Evolutionary conservation across 2,797 vertebrate genomes (phyloP).

Genomic region (Enteromius fasciolatus): DNA sequence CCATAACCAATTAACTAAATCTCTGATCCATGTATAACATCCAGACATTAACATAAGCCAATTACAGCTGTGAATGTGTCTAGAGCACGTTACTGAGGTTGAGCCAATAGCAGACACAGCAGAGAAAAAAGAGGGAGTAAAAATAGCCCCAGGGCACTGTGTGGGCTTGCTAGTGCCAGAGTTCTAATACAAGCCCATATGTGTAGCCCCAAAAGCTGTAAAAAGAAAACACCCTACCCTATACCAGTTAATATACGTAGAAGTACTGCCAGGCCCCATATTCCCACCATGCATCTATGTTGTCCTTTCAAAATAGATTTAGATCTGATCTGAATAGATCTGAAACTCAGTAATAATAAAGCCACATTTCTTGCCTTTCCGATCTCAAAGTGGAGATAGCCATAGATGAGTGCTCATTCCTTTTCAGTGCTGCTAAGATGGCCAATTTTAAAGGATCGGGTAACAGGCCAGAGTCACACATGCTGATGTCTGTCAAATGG

Average conservation of each 20-base stretch:
- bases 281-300: background rate
- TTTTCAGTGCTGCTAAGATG: slow-evolving; percentile 84
- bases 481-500: slow-evolving; percentile 95
- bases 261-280: background rate
- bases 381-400: slow-evolving; percentile 79
- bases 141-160: slow-evolving; percentile 63
- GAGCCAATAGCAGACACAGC: slow-evolving; percentile 49
- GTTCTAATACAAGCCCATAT: slow-evolving; percentile 21
- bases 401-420: slow-evolving; percentile 78
- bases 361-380: slow-evolving; percentile 69
- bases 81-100: slow-evolving; percentile 45
- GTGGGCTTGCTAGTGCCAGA: slow-evolving; percentile 16
- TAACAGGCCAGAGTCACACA: slow-evolving; percentile 82
- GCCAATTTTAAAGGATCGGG: slow-evolving; percentile 84
- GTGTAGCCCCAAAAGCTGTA: slow-evolving; percentile 3
- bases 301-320: slow-evolving; percentile 13
- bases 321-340: background rate
- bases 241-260: background rate
- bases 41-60: slow-evolving; percentile 50
- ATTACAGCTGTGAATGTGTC: slow-evolving; percentile 42
- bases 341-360: slow-evolving; percentile 1
- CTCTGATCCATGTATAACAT: slow-evolving; percentile 66
- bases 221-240: background rate
- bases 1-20: slow-evolving; percentile 50
- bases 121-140: slow-evolving; percentile 51